A percentile compares a stretch with the other conserved stretches of the same genome.
phyloP scores from a whole-genome alignment of 2,888 invertebrate species.

The Galeruca laticollis region DNA sequence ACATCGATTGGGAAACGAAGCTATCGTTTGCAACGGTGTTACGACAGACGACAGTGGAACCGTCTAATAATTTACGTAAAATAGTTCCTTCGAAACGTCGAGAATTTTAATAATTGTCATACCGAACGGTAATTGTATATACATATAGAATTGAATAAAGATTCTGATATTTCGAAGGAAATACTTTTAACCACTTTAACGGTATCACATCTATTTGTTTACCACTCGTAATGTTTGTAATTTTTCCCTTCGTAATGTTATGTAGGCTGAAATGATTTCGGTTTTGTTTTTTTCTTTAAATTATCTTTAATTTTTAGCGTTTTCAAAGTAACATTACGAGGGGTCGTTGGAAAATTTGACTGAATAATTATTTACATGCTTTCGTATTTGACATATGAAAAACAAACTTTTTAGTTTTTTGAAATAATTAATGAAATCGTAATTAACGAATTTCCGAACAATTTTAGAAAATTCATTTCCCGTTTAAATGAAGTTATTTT shows the following conservation, averaged over 20 bases:
- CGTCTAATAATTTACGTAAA: constrained; percentile 27
- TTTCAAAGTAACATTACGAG: neutral
- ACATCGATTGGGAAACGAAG: constrained; percentile 66
- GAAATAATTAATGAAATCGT: too few species aligned
- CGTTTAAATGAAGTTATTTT: too few species aligned
- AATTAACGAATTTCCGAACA: too few species aligned
- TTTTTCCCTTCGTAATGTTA: too few species aligned
- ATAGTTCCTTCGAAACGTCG: neutral
- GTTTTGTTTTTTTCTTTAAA: constrained; percentile 1
- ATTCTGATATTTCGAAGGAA: neutral
- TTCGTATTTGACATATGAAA: constrained; percentile 15
- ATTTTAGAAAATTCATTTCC: too few species aligned
- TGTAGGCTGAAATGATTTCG: too few species aligned
- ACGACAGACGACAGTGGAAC: constrained; percentile 50
- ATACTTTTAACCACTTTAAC: neutral
- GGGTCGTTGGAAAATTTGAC: constrained; percentile 1
- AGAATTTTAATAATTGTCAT: too few species aligned
- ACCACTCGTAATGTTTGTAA: too few species aligned
- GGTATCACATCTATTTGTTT: too few species aligned
- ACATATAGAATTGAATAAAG: neutral
- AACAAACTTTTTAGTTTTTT: neutral
- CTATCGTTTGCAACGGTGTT: constrained; percentile 51
- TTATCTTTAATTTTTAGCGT: neutral
- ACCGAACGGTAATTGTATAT: neutral
- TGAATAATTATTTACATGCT: constrained; percentile 14